Evolutionary conservation across 1,140 invertebrate genomes (phyloP), one percentile per base, ranked within the genome.

Genomic region (Acromyrmex echinatior): DNA sequence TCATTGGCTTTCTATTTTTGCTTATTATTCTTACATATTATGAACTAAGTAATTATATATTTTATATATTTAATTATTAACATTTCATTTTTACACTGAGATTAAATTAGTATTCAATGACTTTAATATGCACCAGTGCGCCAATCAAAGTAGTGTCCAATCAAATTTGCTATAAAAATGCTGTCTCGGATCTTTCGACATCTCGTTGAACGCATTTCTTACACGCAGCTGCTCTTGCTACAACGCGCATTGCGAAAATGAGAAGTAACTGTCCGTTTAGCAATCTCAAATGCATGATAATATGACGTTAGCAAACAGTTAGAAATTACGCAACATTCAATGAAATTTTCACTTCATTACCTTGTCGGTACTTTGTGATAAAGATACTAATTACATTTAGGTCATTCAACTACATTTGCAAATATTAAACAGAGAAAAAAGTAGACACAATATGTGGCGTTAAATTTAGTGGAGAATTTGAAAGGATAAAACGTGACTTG

Each of bases 101-200:
- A 45, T 45, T 10, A 45, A 9, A 45, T 39, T 9, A 39, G 2
- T 45, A 45, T 45, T 9, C 10, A 45, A 45, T 45, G 39, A 45
- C 0, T 45, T 45, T 45, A 45, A 45, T 45, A 45, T 45, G 9
- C 10, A 45, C 39, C 9, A 45, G 39, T 45, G 10, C 39, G 39
- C 39, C 25, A 25, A 25, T 25, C 25, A 25, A 25, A 45, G 10
- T 45, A 45, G 9, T 45, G 9, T 45, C 10, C 39, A 45, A 45
- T 45, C 39, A 45, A 45, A 45, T 45, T 45, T 7, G 9, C 39
- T 45, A 45, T 45, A 45, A 81, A 81, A 81, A 16, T 58, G 35
- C 66, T 81, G 79, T 58, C 65, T n/a, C 62, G 62, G n/a, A 68
- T 68, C 62, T 80, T 35, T 80, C 51, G 51, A 53, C 39, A 62